Evolutionary conservation across 2,888 invertebrate species (phyloP).

Genomic region (Drosophila eohydei): DNA sequence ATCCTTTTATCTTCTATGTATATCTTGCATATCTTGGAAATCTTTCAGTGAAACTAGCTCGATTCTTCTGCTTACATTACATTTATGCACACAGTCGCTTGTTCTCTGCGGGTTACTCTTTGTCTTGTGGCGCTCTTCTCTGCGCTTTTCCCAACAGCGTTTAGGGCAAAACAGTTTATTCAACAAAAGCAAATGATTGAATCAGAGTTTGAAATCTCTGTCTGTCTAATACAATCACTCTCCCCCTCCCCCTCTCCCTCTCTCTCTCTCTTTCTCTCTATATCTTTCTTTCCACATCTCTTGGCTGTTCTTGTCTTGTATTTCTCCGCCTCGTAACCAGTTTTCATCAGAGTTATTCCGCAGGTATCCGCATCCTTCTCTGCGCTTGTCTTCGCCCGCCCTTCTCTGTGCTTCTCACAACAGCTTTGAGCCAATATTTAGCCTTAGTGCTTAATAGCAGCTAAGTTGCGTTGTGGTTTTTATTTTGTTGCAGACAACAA

Average conservation of each 20-base stretch:
- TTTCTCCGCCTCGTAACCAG: background rate
- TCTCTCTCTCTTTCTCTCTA: background rate
- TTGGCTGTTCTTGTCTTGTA: background rate
- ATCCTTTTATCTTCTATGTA: too few species aligned
- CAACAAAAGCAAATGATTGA: slow-evolving; percentile 1
- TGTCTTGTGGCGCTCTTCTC: background rate
- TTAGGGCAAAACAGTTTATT: background rate
- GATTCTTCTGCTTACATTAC: background rate
- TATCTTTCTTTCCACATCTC: background rate
- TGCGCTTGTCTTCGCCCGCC: too few species aligned
- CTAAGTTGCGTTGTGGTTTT: slow-evolving; percentile 2
- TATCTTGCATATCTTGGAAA: too few species aligned
- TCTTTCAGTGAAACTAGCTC: too few species aligned
- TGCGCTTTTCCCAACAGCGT: background rate
- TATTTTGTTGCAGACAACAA: background rate
- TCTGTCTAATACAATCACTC: background rate
- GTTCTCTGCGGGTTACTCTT: background rate
- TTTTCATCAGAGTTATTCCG: background rate
- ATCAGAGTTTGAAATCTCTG: background rate
- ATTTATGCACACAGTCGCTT: background rate
- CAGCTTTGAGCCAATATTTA: slow-evolving; percentile 10
- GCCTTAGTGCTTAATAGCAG: background rate
- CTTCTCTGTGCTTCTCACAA: slow-evolving; percentile 6
- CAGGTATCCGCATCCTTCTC: background rate
- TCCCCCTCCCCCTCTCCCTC: background rate